phyloP scores from a whole-genome alignment of 2,888 invertebrate species.

The Podabrus alpinus region DNA sequence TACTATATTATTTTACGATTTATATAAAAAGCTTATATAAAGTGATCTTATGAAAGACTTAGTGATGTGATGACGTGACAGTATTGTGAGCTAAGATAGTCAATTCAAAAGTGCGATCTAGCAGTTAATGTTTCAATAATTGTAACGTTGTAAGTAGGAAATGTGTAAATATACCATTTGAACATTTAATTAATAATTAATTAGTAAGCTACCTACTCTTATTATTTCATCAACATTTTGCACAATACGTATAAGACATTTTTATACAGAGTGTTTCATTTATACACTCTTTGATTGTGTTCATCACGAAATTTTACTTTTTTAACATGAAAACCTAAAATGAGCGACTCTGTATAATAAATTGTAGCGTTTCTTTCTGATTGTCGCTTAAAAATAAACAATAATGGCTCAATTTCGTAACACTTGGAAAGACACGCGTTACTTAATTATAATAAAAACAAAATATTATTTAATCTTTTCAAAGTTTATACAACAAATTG shows the following conservation, averaged over 20 bases:
- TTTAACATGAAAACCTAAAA: background rate
- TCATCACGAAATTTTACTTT: background rate
- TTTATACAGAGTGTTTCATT: background rate
- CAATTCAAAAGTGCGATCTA: slow-evolving; percentile 28
- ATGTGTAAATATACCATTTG: slow-evolving; percentile 29
- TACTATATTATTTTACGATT: slow-evolving; percentile 10
- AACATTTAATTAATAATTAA: slow-evolving; percentile 18
- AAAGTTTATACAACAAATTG: background rate
- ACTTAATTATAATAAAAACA: background rate
- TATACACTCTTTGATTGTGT: background rate
- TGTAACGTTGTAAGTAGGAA: slow-evolving; percentile 30
- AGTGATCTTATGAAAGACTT: slow-evolving; percentile 16
- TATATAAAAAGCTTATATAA: slow-evolving; percentile 1
- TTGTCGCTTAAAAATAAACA: slow-evolving; percentile 18
- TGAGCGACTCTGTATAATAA: background rate
- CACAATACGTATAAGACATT: slow-evolving; percentile 11
- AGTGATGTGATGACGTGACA: slow-evolving; percentile 27
- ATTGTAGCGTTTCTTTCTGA: slow-evolving; percentile 4
- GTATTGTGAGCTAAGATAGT: slow-evolving; percentile 30
- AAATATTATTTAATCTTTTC: background rate
- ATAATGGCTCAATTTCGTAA: slow-evolving; percentile 11
- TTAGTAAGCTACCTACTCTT: slow-evolving; percentile 13
- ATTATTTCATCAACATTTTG: slow-evolving; percentile 15
- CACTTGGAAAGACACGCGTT: background rate
- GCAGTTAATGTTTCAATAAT: slow-evolving; percentile 24